These are phyloP conservation scores for Patagioenas fasciata DNA, from an alignment of 2,113 vertebrate species.

Conservation along the genomic window DNA sequence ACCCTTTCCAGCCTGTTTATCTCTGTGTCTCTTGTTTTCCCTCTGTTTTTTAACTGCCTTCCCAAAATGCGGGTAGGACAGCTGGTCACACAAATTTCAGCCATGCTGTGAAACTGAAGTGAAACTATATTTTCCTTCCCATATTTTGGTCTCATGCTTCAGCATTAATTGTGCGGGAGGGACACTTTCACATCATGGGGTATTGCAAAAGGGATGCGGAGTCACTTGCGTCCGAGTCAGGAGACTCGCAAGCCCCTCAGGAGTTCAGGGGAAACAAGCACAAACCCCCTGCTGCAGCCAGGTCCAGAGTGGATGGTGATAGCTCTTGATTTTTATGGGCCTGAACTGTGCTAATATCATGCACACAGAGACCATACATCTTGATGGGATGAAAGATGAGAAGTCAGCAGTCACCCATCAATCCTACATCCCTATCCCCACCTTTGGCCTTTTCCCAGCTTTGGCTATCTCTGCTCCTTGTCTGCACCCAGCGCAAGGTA, in stretches of 20 bases:
- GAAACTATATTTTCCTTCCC: background rate
- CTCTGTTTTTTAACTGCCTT: background rate
- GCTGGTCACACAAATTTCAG: background rate
- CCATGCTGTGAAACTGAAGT: background rate
- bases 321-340: background rate
- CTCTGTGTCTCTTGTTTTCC: background rate
- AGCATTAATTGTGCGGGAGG: background rate
- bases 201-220: background rate
- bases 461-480: background rate
- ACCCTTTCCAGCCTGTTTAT: background rate
- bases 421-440: background rate
- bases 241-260: background rate
- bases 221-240: background rate
- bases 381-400: background rate
- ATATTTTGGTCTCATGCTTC: background rate
- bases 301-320: background rate
- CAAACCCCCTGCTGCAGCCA: too few species aligned
- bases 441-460: background rate
- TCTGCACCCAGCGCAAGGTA: background rate
- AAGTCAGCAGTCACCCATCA: background rate
- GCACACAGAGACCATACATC: background rate
- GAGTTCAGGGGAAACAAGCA: background rate
- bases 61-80: background rate
- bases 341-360: background rate
- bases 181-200: background rate